These are phyloP conservation scores for Acridotheres tristis DNA, from an alignment of 2,797 vertebrate species.

Conservation along the genomic window DNA sequence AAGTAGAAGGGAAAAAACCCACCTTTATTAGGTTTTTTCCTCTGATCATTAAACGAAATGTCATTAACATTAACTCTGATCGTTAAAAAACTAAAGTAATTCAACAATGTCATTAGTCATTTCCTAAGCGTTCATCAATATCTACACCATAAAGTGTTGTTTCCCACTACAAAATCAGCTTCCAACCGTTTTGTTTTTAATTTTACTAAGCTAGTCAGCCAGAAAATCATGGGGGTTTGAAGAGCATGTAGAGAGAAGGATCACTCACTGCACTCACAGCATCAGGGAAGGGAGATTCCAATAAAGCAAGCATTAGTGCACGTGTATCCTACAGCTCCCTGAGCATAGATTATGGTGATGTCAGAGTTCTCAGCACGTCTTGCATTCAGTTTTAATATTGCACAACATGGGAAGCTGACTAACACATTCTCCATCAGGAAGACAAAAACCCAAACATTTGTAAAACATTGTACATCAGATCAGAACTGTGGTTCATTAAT, in stretches of 20 bases:
- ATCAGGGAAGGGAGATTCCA: fast-evolving
- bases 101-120: background rate
- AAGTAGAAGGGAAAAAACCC: background rate
- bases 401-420: background rate
- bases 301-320: background rate
- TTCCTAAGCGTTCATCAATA: background rate
- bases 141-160: background rate
- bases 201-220: background rate
- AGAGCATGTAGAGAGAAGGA: background rate
- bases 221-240: background rate
- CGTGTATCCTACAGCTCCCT: background rate
- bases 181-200: background rate
- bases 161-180: background rate
- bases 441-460: background rate
- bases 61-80: too few species aligned
- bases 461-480: background rate
- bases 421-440: background rate
- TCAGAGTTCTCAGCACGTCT: background rate
- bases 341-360: background rate
- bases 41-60: background rate
- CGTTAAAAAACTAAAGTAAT: background rate
- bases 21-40: background rate
- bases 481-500: background rate
- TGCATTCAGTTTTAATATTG: background rate
- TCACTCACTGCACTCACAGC: background rate